A percentile compares a stretch with the other conserved stretches of the same genome.
These are phyloP conservation scores for Eidolon dupreanum DNA, from an alignment of 2,797 vertebrate species.

Conservation along the genomic window DNA sequence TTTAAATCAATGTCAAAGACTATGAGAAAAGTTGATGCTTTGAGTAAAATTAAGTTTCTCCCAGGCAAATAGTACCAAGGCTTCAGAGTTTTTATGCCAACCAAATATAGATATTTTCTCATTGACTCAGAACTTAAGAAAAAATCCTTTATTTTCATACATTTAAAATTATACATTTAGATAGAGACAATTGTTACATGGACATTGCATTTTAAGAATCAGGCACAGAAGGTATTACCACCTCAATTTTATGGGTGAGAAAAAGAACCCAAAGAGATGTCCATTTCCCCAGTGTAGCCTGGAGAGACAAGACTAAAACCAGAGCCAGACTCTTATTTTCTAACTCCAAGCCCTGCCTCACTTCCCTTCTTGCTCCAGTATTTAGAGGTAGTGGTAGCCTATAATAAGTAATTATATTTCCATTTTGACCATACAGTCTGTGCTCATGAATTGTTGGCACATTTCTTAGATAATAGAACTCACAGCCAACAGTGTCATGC, in stretches of 20 bases:
- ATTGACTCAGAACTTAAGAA: conserved; percentile 47
- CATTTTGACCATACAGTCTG: conserved; percentile 19
- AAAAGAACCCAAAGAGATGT: conserved; percentile 10
- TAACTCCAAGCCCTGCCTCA: not conserved
- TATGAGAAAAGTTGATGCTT: conserved; percentile 39
- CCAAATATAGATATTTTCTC: not conserved
- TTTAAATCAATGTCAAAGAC: conserved; percentile 40
- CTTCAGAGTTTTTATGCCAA: not conserved
- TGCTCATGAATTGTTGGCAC: not conserved
- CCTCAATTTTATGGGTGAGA: conserved; percentile 15
- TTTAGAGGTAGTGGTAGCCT: not conserved
- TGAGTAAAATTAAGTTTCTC: conserved; percentile 49
- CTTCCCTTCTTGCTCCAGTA: not conserved
- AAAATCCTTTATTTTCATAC: not conserved
- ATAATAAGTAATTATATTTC: conserved; percentile 18
- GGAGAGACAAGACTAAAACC: conserved; percentile 1
- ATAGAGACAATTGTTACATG: not conserved
- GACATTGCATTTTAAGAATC: not conserved
- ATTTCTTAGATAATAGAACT: conserved; percentile 18
- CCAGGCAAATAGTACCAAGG: not conserved
- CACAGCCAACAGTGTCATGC: not conserved
- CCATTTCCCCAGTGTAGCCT: not conserved
- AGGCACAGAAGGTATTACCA: not conserved
- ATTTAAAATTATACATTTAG: conserved; percentile 30
- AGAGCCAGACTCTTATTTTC: not conserved